phyloP scores from a whole-genome alignment of 2,888 invertebrate genomes.

The Peribatodes rhomboidaria region DNA sequence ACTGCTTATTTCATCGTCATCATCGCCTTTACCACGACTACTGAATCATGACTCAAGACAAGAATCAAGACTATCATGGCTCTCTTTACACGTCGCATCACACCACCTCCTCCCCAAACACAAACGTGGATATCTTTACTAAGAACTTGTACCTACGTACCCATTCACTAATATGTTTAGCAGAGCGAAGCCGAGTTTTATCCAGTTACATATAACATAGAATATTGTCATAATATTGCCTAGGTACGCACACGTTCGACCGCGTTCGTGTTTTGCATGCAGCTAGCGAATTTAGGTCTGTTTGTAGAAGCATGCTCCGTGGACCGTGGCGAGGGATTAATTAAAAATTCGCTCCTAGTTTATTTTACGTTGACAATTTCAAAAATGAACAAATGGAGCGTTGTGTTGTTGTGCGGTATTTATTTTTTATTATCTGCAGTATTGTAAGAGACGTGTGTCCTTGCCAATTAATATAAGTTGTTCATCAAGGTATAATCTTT shows the following conservation, averaged over 20 bases:
- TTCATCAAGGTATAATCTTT: no score
- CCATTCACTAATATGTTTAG: no score
- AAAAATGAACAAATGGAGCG: constrained; percentile 61
- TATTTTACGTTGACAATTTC: constrained; percentile 24
- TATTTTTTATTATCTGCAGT: constrained; percentile 38
- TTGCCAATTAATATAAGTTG: background rate
- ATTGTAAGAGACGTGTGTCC: background rate
- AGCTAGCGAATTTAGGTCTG: background rate
- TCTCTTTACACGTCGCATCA: no score
- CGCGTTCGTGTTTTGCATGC: constrained; percentile 1
- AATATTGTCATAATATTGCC: background rate
- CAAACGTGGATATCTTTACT: no score
- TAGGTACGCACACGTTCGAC: background rate
- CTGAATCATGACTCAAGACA: no score
- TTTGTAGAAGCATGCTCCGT: constrained; percentile 20
- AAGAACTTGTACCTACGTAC: no score
- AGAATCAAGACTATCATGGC: no score
- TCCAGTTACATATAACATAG: no score
- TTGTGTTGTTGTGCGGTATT: constrained; percentile 60
- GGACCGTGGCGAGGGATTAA: constrained; percentile 42
- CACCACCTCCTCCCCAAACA: no score
- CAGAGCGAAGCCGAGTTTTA: no score
- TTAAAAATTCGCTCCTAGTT: constrained; percentile 46
- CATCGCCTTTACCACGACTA: no score
- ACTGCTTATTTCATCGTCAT: no score